These are phyloP conservation scores for Drosophila limbata DNA, from an alignment of 2,888 invertebrate species.

Conservation along the genomic window DNA sequence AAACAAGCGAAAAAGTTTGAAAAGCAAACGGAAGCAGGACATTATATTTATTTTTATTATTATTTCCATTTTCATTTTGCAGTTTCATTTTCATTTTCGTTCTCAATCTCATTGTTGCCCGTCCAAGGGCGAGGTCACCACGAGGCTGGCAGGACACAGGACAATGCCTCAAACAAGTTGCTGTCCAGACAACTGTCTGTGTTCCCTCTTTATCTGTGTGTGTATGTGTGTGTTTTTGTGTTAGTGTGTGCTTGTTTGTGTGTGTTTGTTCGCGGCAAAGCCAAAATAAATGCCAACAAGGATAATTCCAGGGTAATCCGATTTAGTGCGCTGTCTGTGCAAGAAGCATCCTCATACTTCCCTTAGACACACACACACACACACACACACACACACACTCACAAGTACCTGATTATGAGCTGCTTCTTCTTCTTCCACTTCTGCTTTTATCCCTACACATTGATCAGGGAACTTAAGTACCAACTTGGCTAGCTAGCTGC, in stretches of 20 bases:
- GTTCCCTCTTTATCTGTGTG: slow-evolving; percentile 4
- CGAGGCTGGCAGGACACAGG: slow-evolving; percentile 14
- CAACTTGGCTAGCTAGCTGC: slow-evolving; percentile 35
- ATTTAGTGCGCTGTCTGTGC: slow-evolving; percentile 67
- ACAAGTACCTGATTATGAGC: slow-evolving; percentile 36
- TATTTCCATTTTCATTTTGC: slow-evolving; percentile 40
- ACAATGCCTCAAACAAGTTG: slow-evolving; percentile 49
- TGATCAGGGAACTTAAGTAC: slow-evolving; percentile 61
- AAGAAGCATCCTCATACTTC: slow-evolving; percentile 10
- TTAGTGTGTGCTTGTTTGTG: slow-evolving; percentile 1
- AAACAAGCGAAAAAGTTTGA: slow-evolving; percentile 35
- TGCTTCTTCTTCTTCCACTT: slow-evolving; percentile 5
- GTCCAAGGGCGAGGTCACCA: slow-evolving; percentile 50
- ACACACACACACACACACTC: slow-evolving; percentile 18
- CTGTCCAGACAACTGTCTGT: slow-evolving; percentile 33
- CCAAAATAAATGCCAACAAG: slow-evolving; percentile 80
- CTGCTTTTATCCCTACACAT: slow-evolving; percentile 16
- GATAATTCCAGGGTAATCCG: slow-evolving; percentile 78
- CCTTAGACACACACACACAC: slow-evolving; percentile 14
- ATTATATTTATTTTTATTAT: slow-evolving; percentile 73
- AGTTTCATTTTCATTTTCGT: slow-evolving; percentile 30
- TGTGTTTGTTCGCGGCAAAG: slow-evolving; percentile 24
- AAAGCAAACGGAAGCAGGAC: slow-evolving; percentile 70
- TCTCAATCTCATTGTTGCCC: slow-evolving; percentile 33
- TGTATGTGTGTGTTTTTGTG: not conserved